These are phyloP conservation scores for Cynocephalus volans DNA, from an alignment of 2,113 vertebrate genomes.

Conservation along the genomic window DNA sequence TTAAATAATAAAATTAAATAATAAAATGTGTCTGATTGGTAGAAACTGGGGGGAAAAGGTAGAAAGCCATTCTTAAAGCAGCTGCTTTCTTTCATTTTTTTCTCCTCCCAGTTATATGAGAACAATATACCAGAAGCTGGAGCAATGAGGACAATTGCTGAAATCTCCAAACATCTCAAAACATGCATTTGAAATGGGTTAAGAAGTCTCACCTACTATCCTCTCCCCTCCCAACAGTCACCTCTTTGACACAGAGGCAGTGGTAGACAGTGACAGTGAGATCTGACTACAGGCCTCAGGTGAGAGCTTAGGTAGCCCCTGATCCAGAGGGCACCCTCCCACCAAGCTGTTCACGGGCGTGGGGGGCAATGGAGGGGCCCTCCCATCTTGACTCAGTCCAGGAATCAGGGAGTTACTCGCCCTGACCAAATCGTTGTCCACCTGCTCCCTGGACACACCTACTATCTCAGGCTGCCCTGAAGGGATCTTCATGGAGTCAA, in stretches of 20 bases:
- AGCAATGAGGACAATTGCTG: not conserved
- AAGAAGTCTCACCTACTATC: too few species aligned
- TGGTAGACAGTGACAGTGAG: conserved; percentile 61
- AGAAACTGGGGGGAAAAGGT: not conserved
- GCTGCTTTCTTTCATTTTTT: conserved; percentile 31
- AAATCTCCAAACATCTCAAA: conserved; percentile 25
- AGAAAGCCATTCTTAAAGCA: conserved; percentile 18
- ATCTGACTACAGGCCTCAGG: conserved; percentile 91
- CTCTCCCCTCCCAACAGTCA: not conserved
- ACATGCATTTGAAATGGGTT: conserved; percentile 40
- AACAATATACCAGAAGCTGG: not conserved
- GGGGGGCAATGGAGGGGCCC: conserved; percentile 90
- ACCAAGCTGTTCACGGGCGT: conserved; percentile 98
- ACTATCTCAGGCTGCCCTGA: conserved; percentile 58
- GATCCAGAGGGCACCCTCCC: conserved; percentile 95
- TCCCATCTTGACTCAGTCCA: conserved; percentile 87
- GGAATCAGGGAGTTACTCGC: conserved; percentile 54
- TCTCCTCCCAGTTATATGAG: not conserved
- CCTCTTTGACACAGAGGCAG: conserved; percentile 58
- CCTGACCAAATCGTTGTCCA: conserved; percentile 63
- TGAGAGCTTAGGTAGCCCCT: conserved; percentile 92
- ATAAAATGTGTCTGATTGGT: conserved; percentile 7
- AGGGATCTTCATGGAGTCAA: conserved; percentile 56
- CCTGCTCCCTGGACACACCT: conserved; percentile 49
- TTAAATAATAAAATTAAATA: conserved; percentile 57